A percentile compares a stretch with the other conserved stretches of the same genome.
Evolutionary conservation across 2,113 vertebrate species (phyloP).

Genomic region (Myiagra hebetior): DNA sequence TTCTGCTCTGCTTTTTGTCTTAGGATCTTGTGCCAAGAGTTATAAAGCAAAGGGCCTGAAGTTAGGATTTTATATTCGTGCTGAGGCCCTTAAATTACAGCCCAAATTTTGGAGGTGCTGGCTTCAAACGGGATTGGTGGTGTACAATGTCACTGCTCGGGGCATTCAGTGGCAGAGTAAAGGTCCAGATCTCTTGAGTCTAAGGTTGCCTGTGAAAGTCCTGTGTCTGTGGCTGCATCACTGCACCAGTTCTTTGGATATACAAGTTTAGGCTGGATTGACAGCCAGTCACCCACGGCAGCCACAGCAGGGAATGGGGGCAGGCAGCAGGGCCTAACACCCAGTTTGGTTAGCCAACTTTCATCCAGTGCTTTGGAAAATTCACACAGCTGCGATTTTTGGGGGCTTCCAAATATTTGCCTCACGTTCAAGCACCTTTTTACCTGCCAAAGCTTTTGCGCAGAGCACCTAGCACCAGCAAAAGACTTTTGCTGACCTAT

Average conservation of each 20-base stretch:
- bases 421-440: neutral
- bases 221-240: neutral
- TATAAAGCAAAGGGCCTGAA: neutral
- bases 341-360: neutral
- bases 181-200: neutral
- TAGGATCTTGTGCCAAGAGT: neutral
- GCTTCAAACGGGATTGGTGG: neutral
- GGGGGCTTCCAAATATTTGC: neutral
- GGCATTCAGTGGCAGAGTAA: neutral
- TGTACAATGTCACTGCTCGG: neutral
- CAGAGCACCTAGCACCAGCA: rapidly evolving
- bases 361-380: neutral
- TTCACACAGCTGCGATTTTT: neutral
- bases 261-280: rapidly evolving
- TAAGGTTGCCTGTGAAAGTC: rapidly evolving
- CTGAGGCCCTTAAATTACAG: neutral
- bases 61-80: neutral
- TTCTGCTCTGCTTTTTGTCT: slow-evolving; percentile 52
- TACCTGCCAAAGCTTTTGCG: neutral
- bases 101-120: neutral
- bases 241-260: rapidly evolving
- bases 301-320: neutral
- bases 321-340: neutral
- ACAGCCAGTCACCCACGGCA: rapidly evolving
- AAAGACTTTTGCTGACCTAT: neutral